phyloP scores from a whole-genome alignment of 2,113 vertebrate species.

The Hymenochirus boettgeri region DNA sequence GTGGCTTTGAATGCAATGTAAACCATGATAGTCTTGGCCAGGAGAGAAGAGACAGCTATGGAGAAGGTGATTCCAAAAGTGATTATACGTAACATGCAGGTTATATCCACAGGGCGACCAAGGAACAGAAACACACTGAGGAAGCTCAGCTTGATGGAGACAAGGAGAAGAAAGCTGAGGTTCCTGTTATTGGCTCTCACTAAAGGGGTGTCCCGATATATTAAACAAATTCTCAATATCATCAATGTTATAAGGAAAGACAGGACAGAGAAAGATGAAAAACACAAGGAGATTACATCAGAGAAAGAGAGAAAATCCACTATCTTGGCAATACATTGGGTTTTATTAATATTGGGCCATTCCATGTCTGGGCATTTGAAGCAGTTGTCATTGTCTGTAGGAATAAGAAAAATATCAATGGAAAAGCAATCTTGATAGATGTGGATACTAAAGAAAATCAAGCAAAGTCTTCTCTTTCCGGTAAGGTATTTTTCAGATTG shows the following conservation, averaged over 20 bases:
- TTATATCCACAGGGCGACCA: constrained; percentile 7
- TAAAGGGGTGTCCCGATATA: neutral
- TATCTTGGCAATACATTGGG: neutral
- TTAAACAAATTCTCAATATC: neutral
- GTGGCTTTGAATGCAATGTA: constrained; percentile 37
- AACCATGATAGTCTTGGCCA: constrained; percentile 68
- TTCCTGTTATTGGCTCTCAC: neutral
- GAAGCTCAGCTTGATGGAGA: constrained; percentile 3
- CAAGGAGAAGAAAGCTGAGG: constrained; percentile 7
- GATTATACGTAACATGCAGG: neutral
- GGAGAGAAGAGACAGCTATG: constrained; percentile 51
- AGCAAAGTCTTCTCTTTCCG: no score
- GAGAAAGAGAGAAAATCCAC: constrained; percentile 1
- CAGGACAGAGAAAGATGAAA: neutral
- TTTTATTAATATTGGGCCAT: constrained; percentile 7
- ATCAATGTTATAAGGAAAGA: neutral
- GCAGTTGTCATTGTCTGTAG: constrained; percentile 2
- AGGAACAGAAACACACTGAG: constrained; percentile 11
- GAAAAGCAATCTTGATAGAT: no score
- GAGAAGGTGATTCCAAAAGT: constrained; percentile 14
- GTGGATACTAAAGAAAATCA: no score
- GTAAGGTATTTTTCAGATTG: no score
- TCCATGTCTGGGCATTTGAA: neutral
- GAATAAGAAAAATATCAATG: no score
- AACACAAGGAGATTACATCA: neutral